These are phyloP conservation scores for Chionoecetes opilio DNA, from an alignment of 1,140 invertebrate species.

Conservation along the genomic window DNA sequence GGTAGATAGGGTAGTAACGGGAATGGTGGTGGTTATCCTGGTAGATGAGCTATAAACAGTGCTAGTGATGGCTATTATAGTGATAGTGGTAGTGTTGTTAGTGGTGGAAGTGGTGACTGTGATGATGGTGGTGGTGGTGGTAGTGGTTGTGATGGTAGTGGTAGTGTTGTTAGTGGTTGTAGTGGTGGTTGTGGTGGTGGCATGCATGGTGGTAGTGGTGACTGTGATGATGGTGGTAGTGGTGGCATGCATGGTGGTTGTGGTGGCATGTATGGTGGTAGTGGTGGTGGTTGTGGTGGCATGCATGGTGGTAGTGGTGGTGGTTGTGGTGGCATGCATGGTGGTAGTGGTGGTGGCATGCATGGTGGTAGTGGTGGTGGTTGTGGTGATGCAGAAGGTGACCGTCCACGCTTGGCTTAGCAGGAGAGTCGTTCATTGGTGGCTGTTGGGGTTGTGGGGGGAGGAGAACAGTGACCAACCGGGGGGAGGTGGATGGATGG, in stretches of 20 bases:
- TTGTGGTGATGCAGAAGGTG: background rate
- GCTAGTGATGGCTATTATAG: background rate
- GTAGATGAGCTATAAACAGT: background rate
- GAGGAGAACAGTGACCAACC: background rate
- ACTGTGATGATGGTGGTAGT: background rate
- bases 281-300: background rate
- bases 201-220: background rate
- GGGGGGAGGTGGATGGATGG: background rate
- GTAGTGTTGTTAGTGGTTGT: background rate
- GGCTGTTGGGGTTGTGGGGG: background rate
- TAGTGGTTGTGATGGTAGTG: background rate
- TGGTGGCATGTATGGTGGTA: background rate
- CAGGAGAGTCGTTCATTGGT: constrained; percentile 10
- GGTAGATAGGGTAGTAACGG: background rate
- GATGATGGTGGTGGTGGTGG: no score
- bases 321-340: background rate
- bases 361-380: background rate
- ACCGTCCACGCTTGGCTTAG: constrained; percentile 25
- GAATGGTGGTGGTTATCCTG: background rate
- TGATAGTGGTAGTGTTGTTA: background rate
- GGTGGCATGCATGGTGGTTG: background rate
- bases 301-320: background rate
- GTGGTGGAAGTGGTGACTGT: no score
- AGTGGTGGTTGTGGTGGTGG: background rate
- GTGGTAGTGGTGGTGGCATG: background rate